phyloP scores from a whole-genome alignment of 2,797 vertebrate genomes.

The Sphaeramia orbicularis region DNA sequence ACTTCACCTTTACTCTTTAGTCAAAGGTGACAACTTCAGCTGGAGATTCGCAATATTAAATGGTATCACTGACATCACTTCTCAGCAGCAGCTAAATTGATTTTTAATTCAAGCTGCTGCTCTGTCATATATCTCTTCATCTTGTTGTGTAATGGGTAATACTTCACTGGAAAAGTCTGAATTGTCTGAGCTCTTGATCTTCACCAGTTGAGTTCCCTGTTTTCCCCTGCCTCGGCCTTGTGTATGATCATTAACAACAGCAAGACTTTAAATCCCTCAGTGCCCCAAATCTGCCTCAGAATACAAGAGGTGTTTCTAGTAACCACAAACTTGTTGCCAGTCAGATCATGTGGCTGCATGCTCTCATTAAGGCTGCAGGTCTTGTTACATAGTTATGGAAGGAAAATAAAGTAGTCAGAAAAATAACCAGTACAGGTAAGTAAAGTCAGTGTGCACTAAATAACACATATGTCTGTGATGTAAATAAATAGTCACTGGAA shows the following conservation, averaged over 20 bases:
- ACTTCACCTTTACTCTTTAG: slow-evolving; percentile 50
- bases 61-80: slow-evolving; percentile 4
- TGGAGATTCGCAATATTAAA: slow-evolving; percentile 33
- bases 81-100: slow-evolving; percentile 31
- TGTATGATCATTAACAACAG: background rate
- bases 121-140: slow-evolving; percentile 25
- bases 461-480: background rate
- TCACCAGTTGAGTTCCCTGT: slow-evolving; percentile 10
- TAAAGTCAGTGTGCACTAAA: background rate
- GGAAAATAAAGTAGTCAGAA: background rate
- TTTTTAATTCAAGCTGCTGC: background rate
- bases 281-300: background rate
- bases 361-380: background rate
- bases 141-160: background rate
- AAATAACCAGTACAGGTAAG: background rate
- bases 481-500: background rate
- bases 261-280: background rate
- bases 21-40: slow-evolving; percentile 47
- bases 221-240: background rate
- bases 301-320: background rate
- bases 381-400: background rate
- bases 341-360: background rate
- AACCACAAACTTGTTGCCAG: background rate
- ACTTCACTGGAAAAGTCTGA: slow-evolving; percentile 13
- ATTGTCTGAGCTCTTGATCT: slow-evolving; percentile 2